A percentile compares a stretch with the other conserved stretches of the same genome.
Conservation (phyloP, 2,113 vertebrate genomes). For the Cyanoliseus patagonus region DNA sequence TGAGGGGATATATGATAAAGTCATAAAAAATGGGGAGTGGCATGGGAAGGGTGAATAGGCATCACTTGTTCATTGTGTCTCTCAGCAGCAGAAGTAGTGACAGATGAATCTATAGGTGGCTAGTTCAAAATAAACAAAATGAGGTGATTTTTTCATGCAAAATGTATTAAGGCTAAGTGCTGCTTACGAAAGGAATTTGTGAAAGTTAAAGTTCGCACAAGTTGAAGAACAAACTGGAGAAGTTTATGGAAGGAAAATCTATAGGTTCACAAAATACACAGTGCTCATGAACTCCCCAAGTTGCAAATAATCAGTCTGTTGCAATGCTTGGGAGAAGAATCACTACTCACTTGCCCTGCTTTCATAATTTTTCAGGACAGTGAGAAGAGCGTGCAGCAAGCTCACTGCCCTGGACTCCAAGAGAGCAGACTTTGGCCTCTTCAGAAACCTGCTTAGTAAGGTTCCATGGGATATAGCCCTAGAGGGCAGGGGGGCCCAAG, state of each 20-base stretch:
- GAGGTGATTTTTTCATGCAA: not conserved
- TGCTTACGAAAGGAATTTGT: not conserved
- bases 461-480: too few relatives aligned
- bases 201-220: not conserved
- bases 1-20: constrained; percentile 8
- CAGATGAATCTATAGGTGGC: not conserved
- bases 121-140: not conserved
- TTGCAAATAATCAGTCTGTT: not conserved
- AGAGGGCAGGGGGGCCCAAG: too few relatives aligned
- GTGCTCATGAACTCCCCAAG: not conserved
- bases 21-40: constrained; percentile 36
- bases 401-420: too few relatives aligned
- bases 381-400: too few relatives aligned
- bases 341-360: not conserved
- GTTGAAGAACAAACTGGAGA: not conserved
- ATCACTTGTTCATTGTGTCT: not conserved
- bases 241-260: not conserved
- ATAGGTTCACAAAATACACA: not conserved
- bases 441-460: too few relatives aligned
- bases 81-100: not conserved
- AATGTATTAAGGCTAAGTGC: rapidly evolving
- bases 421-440: too few relatives aligned
- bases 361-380: not conserved
- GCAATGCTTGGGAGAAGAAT: not conserved
- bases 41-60: not conserved